Evolutionary conservation across 2,113 vertebrate species (phyloP).

Genomic region (Megaceryle maxima): DNA sequence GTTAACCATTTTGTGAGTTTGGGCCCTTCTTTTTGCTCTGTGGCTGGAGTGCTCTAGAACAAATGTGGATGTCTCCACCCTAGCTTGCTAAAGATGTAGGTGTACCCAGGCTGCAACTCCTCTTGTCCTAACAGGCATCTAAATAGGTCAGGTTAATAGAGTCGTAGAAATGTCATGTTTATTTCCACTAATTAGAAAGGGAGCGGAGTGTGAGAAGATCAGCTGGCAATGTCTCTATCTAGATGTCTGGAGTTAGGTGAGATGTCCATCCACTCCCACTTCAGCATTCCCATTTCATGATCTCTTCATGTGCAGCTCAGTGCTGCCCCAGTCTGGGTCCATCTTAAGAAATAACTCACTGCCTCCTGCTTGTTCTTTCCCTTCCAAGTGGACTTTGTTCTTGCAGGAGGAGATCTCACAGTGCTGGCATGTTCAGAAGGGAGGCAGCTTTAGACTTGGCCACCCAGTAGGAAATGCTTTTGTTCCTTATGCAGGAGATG

Average conservation of each 20-base stretch:
- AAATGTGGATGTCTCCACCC: neutral
- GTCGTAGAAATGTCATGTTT: neutral
- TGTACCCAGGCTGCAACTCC: neutral
- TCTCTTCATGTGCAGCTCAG: fast-evolving
- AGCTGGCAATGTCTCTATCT: neutral
- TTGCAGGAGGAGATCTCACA: neutral
- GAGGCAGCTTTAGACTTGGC: neutral
- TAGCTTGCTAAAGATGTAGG: neutral
- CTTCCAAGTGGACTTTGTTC: neutral
- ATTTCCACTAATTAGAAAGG: neutral
- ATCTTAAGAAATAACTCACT: neutral
- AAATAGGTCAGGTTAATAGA: neutral
- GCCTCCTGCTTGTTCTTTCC: neutral
- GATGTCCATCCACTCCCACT: neutral
- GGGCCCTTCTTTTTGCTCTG: neutral
- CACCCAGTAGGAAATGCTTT: neutral
- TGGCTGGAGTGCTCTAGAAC: neutral
- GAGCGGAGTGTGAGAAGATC: neutral
- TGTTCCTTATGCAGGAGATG: neutral
- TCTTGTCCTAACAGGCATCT: neutral
- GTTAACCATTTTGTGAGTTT: neutral
- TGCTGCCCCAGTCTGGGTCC: neutral
- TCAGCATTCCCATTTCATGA: neutral
- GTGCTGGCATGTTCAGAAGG: neutral
- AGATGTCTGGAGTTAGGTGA: neutral